Conservation (phyloP, 2,113 vertebrate genomes). For the Passer domesticus region DNA sequence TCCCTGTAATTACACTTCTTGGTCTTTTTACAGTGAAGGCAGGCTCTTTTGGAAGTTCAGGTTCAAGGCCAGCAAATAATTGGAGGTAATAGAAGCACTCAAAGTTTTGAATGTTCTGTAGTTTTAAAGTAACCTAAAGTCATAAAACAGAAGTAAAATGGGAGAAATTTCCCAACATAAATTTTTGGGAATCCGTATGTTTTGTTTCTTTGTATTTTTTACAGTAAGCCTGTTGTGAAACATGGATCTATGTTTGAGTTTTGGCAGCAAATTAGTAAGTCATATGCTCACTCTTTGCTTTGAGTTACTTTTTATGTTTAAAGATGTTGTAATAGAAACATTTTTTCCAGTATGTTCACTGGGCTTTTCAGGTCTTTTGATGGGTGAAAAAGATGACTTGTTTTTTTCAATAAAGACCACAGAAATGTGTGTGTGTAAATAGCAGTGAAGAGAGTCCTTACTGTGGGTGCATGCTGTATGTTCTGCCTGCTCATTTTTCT, state of each 20-base stretch:
- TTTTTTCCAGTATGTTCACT: not conserved
- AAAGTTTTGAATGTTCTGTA: not conserved
- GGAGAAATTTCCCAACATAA: not conserved
- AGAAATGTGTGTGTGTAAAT: not conserved
- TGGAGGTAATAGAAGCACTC: not conserved
- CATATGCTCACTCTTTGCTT: not conserved
- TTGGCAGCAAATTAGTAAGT: not conserved
- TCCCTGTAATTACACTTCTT: not conserved
- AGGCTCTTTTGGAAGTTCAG: not conserved
- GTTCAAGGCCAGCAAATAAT: not conserved
- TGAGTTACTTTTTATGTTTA: not conserved
- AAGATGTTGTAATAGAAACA: not conserved
- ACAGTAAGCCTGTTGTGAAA: not conserved
- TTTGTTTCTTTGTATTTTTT: not conserved
- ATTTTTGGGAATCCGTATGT: not conserved
- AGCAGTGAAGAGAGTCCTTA: not conserved
- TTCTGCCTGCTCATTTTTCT: slow-evolving; percentile 25
- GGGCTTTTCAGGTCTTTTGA: not conserved
- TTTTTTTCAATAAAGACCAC: not conserved
- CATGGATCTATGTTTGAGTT: not conserved
- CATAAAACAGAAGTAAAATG: not conserved
- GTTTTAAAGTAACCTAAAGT: slow-evolving; percentile 25
- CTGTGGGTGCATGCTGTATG: not conserved
- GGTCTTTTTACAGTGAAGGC: not conserved
- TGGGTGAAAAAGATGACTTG: not conserved